Conservation (phyloP, 1,140 invertebrate species). For the Ostrea edulis region DNA sequence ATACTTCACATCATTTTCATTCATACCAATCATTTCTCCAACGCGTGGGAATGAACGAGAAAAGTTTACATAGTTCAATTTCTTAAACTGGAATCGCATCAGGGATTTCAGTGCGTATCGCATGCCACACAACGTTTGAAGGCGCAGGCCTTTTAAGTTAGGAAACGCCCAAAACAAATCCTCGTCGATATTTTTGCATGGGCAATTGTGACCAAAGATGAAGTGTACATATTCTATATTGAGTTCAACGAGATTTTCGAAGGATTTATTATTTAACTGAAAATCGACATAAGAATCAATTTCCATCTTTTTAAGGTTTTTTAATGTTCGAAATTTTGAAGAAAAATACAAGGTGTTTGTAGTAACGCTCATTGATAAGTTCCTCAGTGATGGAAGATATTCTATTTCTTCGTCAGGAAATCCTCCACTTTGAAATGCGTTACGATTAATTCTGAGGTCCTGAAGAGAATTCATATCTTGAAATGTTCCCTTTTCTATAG, state of each 20-base stretch:
- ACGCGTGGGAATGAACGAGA: not conserved
- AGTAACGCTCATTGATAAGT: not conserved
- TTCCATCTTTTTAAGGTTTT: not conserved
- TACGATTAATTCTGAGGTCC: not conserved
- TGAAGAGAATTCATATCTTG: not conserved
- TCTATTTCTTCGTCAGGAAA: not conserved
- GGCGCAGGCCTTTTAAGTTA: not conserved
- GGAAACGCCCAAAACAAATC: not conserved
- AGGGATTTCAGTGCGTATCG: not conserved
- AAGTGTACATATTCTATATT: not conserved
- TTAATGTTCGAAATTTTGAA: not conserved
- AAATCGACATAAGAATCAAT: not conserved
- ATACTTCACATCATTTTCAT: not conserved
- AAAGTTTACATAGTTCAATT: not conserved
- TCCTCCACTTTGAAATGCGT: not conserved
- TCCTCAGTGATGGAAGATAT: not conserved
- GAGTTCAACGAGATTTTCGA: not conserved
- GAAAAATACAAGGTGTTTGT: not conserved
- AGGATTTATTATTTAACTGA: not conserved
- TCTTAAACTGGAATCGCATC: not conserved
- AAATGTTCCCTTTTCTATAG: not conserved
- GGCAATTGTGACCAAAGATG: not conserved
- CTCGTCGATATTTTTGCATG: not conserved
- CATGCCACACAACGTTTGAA: not conserved
- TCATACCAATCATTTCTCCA: not conserved